A percentile compares a stretch with the other conserved stretches of the same genome.
phyloP scores from a whole-genome alignment of 1,140 invertebrate species.

The Microplitis demolitor region DNA sequence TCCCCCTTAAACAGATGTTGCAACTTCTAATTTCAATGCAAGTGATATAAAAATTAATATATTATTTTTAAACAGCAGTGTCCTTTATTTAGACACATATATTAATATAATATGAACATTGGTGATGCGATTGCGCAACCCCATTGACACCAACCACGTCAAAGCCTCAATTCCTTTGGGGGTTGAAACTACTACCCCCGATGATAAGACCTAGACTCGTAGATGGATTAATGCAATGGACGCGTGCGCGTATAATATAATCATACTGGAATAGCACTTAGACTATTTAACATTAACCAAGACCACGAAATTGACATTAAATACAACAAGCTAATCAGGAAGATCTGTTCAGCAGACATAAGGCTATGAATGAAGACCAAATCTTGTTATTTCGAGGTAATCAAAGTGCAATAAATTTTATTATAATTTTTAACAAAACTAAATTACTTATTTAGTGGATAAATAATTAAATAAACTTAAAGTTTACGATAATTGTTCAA shows the following conservation, averaged over 20 bases:
- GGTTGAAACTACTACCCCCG: conserved; percentile 20
- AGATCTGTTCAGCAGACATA: conserved; percentile 33
- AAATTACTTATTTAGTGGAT: too few relatives aligned
- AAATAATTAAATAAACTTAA: neutral
- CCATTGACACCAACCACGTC: conserved; percentile 36
- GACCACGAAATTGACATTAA: conserved; percentile 17
- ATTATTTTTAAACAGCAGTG: too few relatives aligned
- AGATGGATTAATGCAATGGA: conserved; percentile 14
- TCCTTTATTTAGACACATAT: neutral
- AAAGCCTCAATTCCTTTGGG: conserved; percentile 12
- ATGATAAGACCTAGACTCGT: neutral
- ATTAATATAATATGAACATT: conserved; percentile 3
- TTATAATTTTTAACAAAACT: neutral
- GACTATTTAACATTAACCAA: neutral
- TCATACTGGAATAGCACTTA: neutral
- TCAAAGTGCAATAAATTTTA: neutral
- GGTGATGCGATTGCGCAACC: conserved; percentile 44
- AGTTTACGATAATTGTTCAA: neutral
- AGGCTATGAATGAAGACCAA: conserved; percentile 73
- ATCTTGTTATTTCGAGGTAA: conserved; percentile 75
- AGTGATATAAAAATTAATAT: too few relatives aligned
- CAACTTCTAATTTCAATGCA: too few relatives aligned
- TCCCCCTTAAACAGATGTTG: too few relatives aligned
- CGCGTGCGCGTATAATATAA: conserved; percentile 20
- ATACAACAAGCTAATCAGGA: conserved; percentile 12